These are phyloP conservation scores for Agelaius tricolor DNA, from an alignment of 2,113 vertebrate species.

Conservation along the genomic window DNA sequence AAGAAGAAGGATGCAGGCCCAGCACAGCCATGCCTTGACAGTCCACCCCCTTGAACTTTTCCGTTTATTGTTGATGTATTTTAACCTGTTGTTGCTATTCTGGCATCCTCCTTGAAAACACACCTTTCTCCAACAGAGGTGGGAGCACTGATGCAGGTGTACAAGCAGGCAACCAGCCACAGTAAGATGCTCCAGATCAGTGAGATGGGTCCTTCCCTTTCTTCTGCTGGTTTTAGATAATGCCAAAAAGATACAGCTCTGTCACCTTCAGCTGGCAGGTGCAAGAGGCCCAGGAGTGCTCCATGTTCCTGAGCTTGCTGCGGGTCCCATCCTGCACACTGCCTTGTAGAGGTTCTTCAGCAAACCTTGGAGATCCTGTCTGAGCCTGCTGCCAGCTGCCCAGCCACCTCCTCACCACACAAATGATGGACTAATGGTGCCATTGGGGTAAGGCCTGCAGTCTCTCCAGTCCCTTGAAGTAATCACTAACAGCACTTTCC, in stretches of 20 bases:
- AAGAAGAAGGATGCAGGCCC: neutral
- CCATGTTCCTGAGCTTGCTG: neutral
- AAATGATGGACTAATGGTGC: neutral
- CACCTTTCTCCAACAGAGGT: accelerated
- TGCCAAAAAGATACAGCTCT: neutral
- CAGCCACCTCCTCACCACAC: neutral
- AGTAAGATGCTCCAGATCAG: neutral
- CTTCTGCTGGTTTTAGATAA: neutral
- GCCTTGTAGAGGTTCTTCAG: neutral
- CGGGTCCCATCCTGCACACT: neutral
- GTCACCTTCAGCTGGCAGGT: neutral
- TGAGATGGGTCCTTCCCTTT: neutral
- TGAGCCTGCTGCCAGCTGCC: neutral
- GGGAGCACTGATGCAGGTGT: neutral
- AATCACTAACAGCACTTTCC: slow-evolving; percentile 5
- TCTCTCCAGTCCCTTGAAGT: neutral
- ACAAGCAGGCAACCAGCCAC: neutral
- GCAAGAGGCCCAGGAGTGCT: neutral
- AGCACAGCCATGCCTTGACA: neutral
- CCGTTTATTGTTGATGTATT: neutral
- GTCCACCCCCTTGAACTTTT: neutral
- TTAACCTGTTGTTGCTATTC: neutral
- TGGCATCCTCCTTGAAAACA: neutral
- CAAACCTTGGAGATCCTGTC: neutral
- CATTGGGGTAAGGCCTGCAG: neutral